Evolutionary conservation across 2,797 vertebrate genomes (phyloP), one percentile per base, ranked within the genome.

Genomic region (Coilia nasus): DNA sequence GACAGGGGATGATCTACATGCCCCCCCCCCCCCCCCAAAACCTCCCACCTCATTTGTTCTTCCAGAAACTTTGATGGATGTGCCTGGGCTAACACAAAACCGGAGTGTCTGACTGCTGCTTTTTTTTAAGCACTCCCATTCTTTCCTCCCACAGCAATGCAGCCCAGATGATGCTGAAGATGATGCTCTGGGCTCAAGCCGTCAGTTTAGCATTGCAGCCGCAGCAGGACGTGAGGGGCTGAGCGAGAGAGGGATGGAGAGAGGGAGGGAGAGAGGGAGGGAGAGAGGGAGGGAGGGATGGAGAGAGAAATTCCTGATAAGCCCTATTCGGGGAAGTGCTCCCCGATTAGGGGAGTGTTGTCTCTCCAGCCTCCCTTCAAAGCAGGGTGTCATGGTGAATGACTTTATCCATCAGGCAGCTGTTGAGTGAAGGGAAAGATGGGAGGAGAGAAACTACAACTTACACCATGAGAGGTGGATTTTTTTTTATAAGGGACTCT

Each of bases 281-380:
- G 15, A n/a, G 75, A 41, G 54, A 41, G 15, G 19, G 54, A 31
- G 17, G 25, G 47, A 71, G 50, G 46, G 15, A n/a, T 54, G 57
- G 54, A 41, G 57, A 21, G 60, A 56, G 28, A 81, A 64, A 82
- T 75, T 62, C 60, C 82, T 71, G 90, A 88, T 87, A 87, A 87
- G 86, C 56, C 50, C 85, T 87, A 86, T 85, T 88, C 82, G 44
- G 19, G 46, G 80, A 28, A 21, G 19, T 50, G 71, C 84, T 44
- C 56, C n/a, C n/a, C n/a, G n/a, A n/a, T n/a, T n/a, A n/a, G n/a
- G n/a, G n/a, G n/a, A n/a, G 80, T 86, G 88, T 84, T 86, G 85
- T 81, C 71, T 75, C 78, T 62, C 84, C 80, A 21, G 31, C 78
- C 64, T 84, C 75, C 84, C 81, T 87, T 90, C 60, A 89, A 89